phyloP scores from a whole-genome alignment of 2,113 vertebrate genomes.

The Cisticola juncidis region DNA sequence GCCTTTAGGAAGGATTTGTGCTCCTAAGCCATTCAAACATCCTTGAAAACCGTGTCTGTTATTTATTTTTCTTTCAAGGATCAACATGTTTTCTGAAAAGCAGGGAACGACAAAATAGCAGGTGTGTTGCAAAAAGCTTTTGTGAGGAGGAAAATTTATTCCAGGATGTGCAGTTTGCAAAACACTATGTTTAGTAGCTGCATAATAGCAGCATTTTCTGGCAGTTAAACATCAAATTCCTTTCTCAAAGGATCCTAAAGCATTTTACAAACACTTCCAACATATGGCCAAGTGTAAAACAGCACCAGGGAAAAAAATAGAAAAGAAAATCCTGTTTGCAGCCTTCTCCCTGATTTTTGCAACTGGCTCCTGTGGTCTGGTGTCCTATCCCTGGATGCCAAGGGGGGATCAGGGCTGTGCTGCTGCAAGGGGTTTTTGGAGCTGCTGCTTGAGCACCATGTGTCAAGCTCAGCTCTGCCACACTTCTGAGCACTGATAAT shows the following conservation, averaged over 20 bases:
- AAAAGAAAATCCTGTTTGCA: neutral
- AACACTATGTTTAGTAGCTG: slow-evolving; percentile 42
- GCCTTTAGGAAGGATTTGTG: neutral
- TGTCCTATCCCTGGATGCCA: neutral
- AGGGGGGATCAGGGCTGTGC: neutral
- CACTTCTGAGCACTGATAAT: fast-evolving
- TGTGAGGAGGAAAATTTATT: slow-evolving; percentile 13
- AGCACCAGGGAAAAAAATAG: neutral
- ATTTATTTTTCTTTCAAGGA: neutral
- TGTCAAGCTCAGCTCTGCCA: neutral
- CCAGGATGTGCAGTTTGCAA: slow-evolving; percentile 42
- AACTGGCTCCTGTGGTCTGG: neutral
- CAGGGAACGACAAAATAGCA: neutral
- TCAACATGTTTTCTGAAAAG: slow-evolving; percentile 25
- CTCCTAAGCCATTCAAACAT: neutral
- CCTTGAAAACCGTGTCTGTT: neutral
- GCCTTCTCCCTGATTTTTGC: neutral
- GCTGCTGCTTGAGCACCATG: neutral
- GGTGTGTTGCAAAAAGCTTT: neutral
- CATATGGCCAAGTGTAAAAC: slow-evolving; percentile 34
- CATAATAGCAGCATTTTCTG: slow-evolving; percentile 38
- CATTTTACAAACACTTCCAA: slow-evolving; percentile 36
- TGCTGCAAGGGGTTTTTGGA: neutral
- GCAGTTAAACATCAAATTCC: slow-evolving; percentile 23
- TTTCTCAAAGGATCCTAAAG: slow-evolving; percentile 37